Evolutionary conservation across 1,140 invertebrate genomes (phyloP), one percentile per base, ranked within the genome.

Genomic region (Drosophila sp.): DNA sequence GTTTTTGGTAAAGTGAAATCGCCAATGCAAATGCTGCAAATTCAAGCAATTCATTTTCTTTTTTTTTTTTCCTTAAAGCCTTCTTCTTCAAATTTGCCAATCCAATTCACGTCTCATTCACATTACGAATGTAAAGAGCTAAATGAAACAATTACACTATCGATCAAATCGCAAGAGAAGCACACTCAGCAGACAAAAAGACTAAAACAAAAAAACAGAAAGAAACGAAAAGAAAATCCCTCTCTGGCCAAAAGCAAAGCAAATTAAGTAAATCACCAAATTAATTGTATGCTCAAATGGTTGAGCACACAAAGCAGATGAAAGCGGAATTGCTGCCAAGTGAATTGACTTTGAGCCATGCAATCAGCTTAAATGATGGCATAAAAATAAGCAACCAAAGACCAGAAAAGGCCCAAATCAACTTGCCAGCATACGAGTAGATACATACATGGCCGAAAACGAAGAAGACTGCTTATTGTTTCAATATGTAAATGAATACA

Each of bases 261-360:
- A 62, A 80, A 84, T 77, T 80, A 77, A 77, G 64, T 78, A 80
- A 80, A 84, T 80, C 81, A 65, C 60, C 50, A 80, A 80, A 84
- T 84, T 85, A 84, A 84, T 84, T 84, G 81, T 64, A 29, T 33
- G 30, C 17, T 54, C 44, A 50, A 29, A 38, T 11, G 60, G 55
- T 23, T 57, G 30, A 74, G 69, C 40, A 62, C 35, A 27, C 57
- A 32, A 44, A 32, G 33, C 17, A 58, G 30, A 64, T 38, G 30
- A 32, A 54, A 35, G 32, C 8, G 25, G n/a, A 29, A 32, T 8
- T 40, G 40, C 17, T 33, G 29, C 4, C 10, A 55, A 65, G 72
- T 75, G 63, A 75, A 75, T 75, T 72, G 57, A 75, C 72, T 50
- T 50, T 60, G 55, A 54, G 55, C 55, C 64, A 23, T 64, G 35